Percentiles rank a stretch among this genome's conserved stretches.
phyloP scores from a whole-genome alignment of 2,113 vertebrate genomes.

The Bungarus multicinctus region DNA sequence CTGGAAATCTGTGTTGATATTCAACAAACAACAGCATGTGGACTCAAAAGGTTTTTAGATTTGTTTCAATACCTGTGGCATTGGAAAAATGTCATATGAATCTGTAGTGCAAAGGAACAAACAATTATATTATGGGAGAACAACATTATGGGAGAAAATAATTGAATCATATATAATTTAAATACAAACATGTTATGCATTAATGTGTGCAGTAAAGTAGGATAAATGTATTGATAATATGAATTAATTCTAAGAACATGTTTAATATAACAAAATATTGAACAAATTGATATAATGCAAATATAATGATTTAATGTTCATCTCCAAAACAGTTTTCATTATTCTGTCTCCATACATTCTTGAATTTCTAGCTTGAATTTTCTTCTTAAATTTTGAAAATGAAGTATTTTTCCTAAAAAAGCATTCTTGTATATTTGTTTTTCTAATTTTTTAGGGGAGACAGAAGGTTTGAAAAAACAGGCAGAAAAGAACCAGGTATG shows the following conservation, averaged over 20 bases:
- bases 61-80: not conserved
- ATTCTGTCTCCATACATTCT: not conserved
- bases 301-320: not conserved
- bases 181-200: not conserved
- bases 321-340: not conserved
- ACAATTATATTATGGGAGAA: not conserved
- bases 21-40: not conserved
- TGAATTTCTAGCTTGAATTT: not conserved
- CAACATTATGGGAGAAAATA: not conserved
- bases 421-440: constrained; percentile 23
- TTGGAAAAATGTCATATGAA: not conserved
- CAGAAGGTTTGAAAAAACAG: constrained; percentile 98
- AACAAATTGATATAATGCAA: not conserved
- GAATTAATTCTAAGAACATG: not conserved
- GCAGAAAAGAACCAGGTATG: constrained; percentile 97
- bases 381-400: constrained; percentile 4
- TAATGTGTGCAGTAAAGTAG: not conserved
- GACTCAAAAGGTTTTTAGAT: not conserved
- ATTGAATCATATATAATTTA: not conserved
- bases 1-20: not conserved
- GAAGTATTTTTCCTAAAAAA: constrained; percentile 55
- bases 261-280: not conserved
- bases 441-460: constrained; percentile 82
- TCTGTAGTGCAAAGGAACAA: not conserved
- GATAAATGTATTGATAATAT: not conserved